Evolutionary conservation across 1,140 invertebrate genomes (phyloP).

Genomic region (Rhizoglyphus robini): DNA sequence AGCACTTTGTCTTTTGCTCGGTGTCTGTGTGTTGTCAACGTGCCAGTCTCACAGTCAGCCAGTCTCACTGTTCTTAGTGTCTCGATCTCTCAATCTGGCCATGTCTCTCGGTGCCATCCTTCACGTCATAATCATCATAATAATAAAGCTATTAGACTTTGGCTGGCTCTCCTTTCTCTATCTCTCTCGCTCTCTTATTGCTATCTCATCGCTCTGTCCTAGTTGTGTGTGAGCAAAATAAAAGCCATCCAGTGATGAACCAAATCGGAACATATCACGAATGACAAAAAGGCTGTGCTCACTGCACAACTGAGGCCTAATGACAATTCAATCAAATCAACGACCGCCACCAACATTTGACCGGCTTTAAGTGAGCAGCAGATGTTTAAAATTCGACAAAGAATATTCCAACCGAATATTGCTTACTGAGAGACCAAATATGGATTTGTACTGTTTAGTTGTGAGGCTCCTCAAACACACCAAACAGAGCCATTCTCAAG

Average conservation of each 20-base stretch:
- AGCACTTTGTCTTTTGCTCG: background rate
- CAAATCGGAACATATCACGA: background rate
- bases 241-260: background rate
- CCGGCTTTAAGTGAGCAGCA: slow-evolving; percentile 9
- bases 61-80: no score
- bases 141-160: slow-evolving; percentile 12
- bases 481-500: no score
- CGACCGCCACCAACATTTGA: background rate
- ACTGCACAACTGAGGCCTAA: background rate
- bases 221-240: background rate
- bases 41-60: background rate
- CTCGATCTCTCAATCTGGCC: slow-evolving; percentile 1
- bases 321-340: slow-evolving; percentile 5
- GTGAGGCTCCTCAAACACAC: background rate
- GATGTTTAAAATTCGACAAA: background rate
- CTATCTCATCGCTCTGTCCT: background rate
- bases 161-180: background rate
- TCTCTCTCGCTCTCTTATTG: background rate
- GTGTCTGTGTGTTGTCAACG: slow-evolving; percentile 4
- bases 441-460: background rate
- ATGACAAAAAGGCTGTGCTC: slow-evolving; percentile 2
- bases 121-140: slow-evolving; percentile 15
- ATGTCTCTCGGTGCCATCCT: slow-evolving; percentile 2
- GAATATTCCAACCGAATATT: background rate
- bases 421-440: background rate